These are phyloP conservation scores for Trididemnum nubilum DNA, from an alignment of 23 tunicate genomes.

Conservation along the genomic window DNA sequence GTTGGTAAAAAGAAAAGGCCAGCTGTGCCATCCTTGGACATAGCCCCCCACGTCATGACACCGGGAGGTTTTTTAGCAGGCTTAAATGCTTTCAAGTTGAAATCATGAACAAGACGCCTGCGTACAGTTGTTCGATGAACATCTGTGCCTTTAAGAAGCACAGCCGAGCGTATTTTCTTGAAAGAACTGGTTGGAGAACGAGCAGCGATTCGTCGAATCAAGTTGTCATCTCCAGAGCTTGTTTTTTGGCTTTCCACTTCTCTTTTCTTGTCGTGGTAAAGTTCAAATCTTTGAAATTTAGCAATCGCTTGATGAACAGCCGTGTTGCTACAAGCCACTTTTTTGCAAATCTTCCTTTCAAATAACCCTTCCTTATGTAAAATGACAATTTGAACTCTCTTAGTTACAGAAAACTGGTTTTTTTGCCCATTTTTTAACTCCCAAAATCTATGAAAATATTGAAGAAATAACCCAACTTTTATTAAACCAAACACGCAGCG, in stretches of 20 bases:
- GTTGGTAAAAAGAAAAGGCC: no score
- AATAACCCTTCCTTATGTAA: no score
- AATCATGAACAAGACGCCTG: no score
- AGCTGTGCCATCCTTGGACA: background rate
- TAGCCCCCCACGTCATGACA: background rate
- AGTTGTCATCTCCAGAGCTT: no score
- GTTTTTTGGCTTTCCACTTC: background rate
- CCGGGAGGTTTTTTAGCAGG: background rate
- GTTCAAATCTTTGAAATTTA: background rate
- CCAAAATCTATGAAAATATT: no score
- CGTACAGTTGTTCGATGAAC: background rate
- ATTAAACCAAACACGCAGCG: background rate
- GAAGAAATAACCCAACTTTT: background rate
- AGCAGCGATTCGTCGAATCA: no score
- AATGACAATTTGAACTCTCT: no score
- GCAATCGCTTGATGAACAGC: background rate
- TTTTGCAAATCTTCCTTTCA: no score
- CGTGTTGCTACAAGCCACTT: no score
- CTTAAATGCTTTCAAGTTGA: no score
- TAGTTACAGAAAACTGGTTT: background rate
- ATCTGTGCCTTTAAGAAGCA: conserved; percentile 1
- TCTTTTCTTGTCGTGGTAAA: background rate
- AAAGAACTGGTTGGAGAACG: no score
- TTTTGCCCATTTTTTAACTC: background rate
- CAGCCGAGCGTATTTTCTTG: no score